phyloP scores from a whole-genome alignment of 2,888 invertebrate species.

The Watsonalla cultraria region DNA sequence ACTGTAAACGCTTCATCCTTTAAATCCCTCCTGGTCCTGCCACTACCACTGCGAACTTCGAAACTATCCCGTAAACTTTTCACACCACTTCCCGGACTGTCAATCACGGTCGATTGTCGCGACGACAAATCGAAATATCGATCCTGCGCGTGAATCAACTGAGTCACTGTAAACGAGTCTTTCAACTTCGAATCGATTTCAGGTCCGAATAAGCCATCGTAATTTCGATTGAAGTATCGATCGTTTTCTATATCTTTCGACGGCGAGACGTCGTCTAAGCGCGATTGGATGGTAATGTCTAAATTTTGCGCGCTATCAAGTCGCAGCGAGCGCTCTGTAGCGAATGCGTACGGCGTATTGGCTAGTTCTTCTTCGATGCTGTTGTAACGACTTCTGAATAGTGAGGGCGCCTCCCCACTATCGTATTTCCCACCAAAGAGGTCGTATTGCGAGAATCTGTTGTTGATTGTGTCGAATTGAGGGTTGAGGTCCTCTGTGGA shows the following conservation, averaged over 20 bases:
- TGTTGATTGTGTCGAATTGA: slow-evolving; percentile 69
- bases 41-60: slow-evolving; percentile 22
- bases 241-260: slow-evolving; percentile 63
- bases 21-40: slow-evolving; percentile 20
- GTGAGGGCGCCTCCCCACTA: slow-evolving; percentile 50
- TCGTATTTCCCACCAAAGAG: slow-evolving; percentile 65
- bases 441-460: slow-evolving; percentile 65
- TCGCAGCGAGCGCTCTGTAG: slow-evolving; percentile 48
- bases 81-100: slow-evolving; percentile 22
- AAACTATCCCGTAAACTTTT: slow-evolving; percentile 13
- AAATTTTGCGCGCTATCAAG: slow-evolving; percentile 39
- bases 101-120: slow-evolving; percentile 26
- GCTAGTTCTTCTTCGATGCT: slow-evolving; percentile 72
- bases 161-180: slow-evolving; percentile 63
- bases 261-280: slow-evolving; percentile 37
- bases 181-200: slow-evolving; percentile 39
- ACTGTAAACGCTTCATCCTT: slow-evolving; percentile 49
- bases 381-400: slow-evolving; percentile 72
- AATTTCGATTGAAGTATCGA: slow-evolving; percentile 49
- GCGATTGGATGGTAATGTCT: slow-evolving; percentile 55
- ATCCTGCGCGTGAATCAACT: slow-evolving; percentile 70
- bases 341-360: slow-evolving; percentile 75
- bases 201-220: slow-evolving; percentile 56
- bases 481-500: slow-evolving; percentile 45
- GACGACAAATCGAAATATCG: slow-evolving; percentile 64